Percentiles rank a stretch among this genome's conserved stretches.
Evolutionary conservation across 2,797 vertebrate genomes (phyloP).

Genomic region (Malurus leucopterus): DNA sequence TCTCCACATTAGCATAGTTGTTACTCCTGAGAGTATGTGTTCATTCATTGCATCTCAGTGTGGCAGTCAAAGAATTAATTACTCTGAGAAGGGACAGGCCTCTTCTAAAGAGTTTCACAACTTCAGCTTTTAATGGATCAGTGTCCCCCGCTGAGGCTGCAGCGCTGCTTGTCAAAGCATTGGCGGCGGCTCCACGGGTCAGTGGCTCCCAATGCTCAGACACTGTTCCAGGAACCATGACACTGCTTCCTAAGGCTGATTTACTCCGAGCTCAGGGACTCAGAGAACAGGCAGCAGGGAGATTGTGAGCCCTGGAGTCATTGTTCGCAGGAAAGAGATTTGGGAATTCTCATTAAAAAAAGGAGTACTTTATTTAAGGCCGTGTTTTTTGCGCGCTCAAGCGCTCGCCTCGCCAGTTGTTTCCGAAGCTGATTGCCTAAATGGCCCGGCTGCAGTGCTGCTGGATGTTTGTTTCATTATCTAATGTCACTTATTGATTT

Average conservation of each 20-base stretch:
- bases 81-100: conserved; percentile 61
- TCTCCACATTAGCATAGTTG: conserved; percentile 19
- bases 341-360: neutral
- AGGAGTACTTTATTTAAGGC: neutral
- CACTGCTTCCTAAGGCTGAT: conserved; percentile 32
- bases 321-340: neutral
- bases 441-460: neutral
- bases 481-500: conserved; percentile 53
- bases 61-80: conserved; percentile 72
- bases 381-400: fast-evolving
- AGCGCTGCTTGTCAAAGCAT: conserved; percentile 65
- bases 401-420: neutral
- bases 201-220: conserved; percentile 34
- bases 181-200: conserved; percentile 42
- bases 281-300: neutral
- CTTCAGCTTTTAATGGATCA: conserved; percentile 50
- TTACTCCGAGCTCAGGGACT: neutral
- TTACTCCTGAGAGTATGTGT: conserved; percentile 50
- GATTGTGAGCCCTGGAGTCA: neutral
- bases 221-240: neutral
- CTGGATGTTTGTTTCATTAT: conserved; percentile 26
- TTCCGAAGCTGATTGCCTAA: neutral
- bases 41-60: conserved; percentile 59
- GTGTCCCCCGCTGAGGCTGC: conserved; percentile 60
- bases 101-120: conserved; percentile 65